These are phyloP conservation scores for Drosophila novamexicana DNA, from an alignment of 1,140 invertebrate species.

Conservation along the genomic window DNA sequence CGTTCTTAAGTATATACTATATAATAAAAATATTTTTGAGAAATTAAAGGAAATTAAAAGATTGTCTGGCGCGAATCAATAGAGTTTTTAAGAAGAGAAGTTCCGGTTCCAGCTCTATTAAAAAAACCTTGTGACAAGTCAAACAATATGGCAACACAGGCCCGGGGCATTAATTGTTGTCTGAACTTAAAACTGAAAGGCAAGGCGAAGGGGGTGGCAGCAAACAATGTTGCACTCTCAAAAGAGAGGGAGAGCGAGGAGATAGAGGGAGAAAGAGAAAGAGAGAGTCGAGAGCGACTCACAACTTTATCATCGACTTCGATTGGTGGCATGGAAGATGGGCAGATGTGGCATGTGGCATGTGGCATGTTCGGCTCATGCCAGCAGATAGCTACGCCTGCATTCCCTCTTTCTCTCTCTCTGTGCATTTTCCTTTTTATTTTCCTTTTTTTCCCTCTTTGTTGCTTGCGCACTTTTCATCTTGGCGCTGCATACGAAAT, in stretches of 20 bases:
- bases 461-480: constrained; percentile 48
- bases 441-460: constrained; percentile 25
- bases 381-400: neutral
- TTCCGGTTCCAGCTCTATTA: too few relatives aligned
- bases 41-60: too few relatives aligned
- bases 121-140: neutral
- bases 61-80: too few relatives aligned
- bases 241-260: neutral
- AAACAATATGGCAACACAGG: neutral
- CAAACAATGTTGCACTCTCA: constrained; percentile 14
- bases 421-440: neutral
- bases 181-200: constrained; percentile 15
- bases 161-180: constrained; percentile 43
- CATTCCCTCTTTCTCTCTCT: neutral
- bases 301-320: constrained; percentile 33
- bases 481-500: constrained; percentile 72
- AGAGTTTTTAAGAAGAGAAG: too few relatives aligned
- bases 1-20: too few relatives aligned
- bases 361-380: constrained; percentile 6
- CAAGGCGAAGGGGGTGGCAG: neutral
- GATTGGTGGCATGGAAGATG: constrained; percentile 10
- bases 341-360: constrained; percentile 13
- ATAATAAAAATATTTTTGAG: too few relatives aligned
- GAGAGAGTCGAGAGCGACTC: neutral
- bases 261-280: constrained; percentile 2